These are phyloP conservation scores for Cheilosia grossa DNA, from an alignment of 2,888 invertebrate species.

Conservation along the genomic window DNA sequence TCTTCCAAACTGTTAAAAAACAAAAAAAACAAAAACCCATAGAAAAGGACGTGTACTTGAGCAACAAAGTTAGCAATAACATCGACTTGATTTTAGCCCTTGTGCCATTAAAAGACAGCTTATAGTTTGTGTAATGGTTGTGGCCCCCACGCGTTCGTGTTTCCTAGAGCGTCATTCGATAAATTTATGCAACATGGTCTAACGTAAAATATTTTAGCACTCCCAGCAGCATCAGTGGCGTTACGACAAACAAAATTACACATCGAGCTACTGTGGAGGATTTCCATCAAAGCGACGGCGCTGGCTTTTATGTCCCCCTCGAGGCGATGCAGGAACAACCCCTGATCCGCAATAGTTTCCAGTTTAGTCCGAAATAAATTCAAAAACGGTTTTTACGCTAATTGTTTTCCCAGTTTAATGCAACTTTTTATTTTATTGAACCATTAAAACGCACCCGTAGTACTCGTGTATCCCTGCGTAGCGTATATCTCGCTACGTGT, in stretches of 20 bases:
- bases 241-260: conserved; percentile 68
- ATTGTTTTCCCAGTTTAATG: conserved; percentile 81
- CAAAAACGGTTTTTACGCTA: conserved; percentile 81
- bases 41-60: neutral
- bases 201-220: conserved; percentile 70
- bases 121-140: conserved; percentile 56
- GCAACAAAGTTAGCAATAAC: conserved; percentile 56
- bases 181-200: conserved; percentile 70
- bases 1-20: conserved; percentile 6
- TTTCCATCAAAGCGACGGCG: conserved; percentile 54
- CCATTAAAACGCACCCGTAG: conserved; percentile 74
- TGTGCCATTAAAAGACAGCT: conserved; percentile 56
- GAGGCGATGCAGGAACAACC: conserved; percentile 32
- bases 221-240: conserved; percentile 59
- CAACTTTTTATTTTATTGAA: conserved; percentile 77
- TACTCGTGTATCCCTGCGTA: conserved; percentile 30
- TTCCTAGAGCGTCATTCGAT: conserved; percentile 61
- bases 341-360: conserved; percentile 70
- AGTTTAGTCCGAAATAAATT: conserved; percentile 75
- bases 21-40: neutral
- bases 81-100: conserved; percentile 59
- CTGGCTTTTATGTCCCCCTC: conserved; percentile 58
- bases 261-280: conserved; percentile 22
- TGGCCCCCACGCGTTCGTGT: conserved; percentile 20
- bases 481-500: neutral